Percentiles rank a stretch among this genome's conserved stretches.
Evolutionary conservation across 1,140 invertebrate species (phyloP).

Genomic region (Trichonephila clavata): DNA sequence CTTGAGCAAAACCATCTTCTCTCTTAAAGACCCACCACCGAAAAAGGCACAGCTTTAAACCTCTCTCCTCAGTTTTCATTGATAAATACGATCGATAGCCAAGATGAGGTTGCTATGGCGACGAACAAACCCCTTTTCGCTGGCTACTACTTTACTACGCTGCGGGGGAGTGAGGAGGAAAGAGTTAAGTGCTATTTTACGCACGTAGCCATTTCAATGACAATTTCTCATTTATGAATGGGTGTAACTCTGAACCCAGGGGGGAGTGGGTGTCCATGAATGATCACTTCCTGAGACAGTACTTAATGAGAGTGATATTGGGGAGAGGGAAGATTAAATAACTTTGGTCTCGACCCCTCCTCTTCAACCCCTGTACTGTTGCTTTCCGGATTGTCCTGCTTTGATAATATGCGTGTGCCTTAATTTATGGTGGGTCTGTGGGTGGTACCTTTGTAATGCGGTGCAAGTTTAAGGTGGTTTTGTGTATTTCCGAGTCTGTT

Average conservation of each 20-base stretch:
- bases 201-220: slow-evolving; percentile 38
- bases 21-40: not conserved
- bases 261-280: not conserved
- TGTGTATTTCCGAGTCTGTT: no score
- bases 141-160: slow-evolving; percentile 39
- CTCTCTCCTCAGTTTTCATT: slow-evolving; percentile 39
- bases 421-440: not conserved
- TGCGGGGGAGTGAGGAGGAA: not conserved
- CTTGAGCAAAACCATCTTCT: not conserved
- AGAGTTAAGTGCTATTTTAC: slow-evolving; percentile 16
- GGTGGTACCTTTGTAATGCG: no score
- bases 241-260: not conserved
- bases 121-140: slow-evolving; percentile 49
- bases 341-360: not conserved
- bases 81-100: slow-evolving; percentile 58
- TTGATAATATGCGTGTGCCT: not conserved
- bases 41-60: not conserved
- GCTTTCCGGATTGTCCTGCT: not conserved
- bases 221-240: slow-evolving; percentile 60
- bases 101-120: slow-evolving; percentile 7
- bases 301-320: slow-evolving; percentile 3
- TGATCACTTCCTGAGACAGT: slow-evolving; percentile 11
- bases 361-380: not conserved
- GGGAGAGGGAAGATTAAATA: not conserved
- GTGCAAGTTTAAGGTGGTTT: no score